Evolutionary conservation across 2,888 invertebrate species (phyloP), one percentile per base, ranked within the genome.

Genomic region (Caenorhabditis wallacei): DNA sequence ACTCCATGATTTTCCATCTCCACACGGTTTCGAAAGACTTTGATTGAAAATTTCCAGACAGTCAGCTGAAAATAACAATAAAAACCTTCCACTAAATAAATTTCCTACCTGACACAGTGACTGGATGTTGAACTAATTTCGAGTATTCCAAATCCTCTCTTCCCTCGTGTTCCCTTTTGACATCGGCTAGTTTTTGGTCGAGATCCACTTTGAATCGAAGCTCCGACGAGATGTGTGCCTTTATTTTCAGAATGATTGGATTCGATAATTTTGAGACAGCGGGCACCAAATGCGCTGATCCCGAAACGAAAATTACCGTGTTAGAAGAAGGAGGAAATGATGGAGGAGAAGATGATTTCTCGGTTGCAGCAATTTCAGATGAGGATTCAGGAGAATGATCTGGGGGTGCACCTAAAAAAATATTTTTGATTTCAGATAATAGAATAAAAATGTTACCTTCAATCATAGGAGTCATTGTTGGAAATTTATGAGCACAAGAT

Each of bases 31-130:
- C 8, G 85, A 66, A 10, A 90, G 69, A 57, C 75, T 85, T 20
- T 71, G 40, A 63, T 90, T 90, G 80, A 90, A 90, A 13, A 43
- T 48, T 22, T 89, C 89, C 24, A 90, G 63, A 74, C 90, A 90
- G 40, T 89, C 89, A 11, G 83, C 89, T 85, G 69, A 78, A 87
- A 82, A 18, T 26, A 2, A 11, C 35, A 4, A 16, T n/a, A 2
- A 22, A 18, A 48, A 48, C 13, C 18, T n/a, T 30, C 30, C 8
- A 13, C 13, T 43, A 18, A 43, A 30, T 30, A 8, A 8, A 2
- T 37, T 2, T 18, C 59, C 16, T 57, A 84, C 85, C 72, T 66
- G 85, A 69, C 7, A 86, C 70, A 2, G 86, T 86, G 3, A 84
- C 83, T 13, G 86, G 84, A 72, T 82, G 83, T 3, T 83, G 46